Conservation (phyloP, 2,797 vertebrate genomes). For the Avahi laniger region DNA sequence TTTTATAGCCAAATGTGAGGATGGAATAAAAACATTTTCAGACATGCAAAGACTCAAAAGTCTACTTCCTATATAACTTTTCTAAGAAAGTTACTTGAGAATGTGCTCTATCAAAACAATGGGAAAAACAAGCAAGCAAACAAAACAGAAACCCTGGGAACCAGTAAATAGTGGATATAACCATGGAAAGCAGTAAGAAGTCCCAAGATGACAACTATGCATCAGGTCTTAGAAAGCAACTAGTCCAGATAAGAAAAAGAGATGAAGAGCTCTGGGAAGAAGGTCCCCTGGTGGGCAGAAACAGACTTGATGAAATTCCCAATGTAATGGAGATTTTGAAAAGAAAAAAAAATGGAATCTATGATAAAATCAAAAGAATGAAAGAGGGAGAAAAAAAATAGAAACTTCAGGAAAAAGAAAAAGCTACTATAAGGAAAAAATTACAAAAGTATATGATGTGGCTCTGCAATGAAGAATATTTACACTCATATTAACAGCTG, state of each 20-base stretch:
- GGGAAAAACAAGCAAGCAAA: not conserved
- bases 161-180: constrained; percentile 35
- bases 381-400: not conserved
- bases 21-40: constrained; percentile 38
- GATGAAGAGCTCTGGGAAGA: not conserved
- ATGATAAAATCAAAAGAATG: constrained; percentile 29
- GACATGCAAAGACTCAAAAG: constrained; percentile 24
- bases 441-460: not conserved
- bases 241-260: constrained; percentile 41
- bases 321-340: constrained; percentile 9
- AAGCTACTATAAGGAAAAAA: constrained; percentile 36
- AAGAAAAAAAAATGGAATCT: not conserved
- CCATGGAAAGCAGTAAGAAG: constrained; percentile 39
- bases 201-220: not conserved
- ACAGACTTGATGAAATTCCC: not conserved
- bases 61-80: constrained; percentile 33
- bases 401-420: constrained; percentile 33
- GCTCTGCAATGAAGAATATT: constrained; percentile 20
- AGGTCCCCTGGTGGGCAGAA: not conserved
- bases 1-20: not conserved
- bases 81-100: constrained; percentile 57
- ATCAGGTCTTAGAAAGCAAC: constrained; percentile 24
- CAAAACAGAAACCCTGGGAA: not conserved
- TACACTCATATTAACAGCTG: not conserved
- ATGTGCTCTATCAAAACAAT: constrained; percentile 46